These are phyloP conservation scores for Resseliella maxima DNA, from an alignment of 2,888 invertebrate species.

Conservation along the genomic window DNA sequence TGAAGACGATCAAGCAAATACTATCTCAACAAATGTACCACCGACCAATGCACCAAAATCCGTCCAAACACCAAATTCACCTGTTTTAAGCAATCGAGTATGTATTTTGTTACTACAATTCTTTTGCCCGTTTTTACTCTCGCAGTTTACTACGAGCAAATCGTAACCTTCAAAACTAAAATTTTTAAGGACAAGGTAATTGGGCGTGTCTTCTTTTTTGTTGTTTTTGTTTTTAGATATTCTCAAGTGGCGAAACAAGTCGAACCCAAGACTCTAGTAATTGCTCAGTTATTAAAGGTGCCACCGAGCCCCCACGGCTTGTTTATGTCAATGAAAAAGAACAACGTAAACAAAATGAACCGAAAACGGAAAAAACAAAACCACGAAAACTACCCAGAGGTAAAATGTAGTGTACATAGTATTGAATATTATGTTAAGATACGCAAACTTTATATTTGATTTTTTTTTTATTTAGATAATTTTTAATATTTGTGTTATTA, in stretches of 20 bases:
- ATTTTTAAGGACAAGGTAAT: background rate
- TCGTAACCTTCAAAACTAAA: no score
- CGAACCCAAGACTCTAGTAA: conserved; percentile 67
- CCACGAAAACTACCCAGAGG: conserved; percentile 67
- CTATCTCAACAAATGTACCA: conserved; percentile 25
- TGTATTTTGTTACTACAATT: conserved; percentile 53
- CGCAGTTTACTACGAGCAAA: no score
- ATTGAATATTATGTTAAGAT: no score
- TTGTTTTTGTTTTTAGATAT: conserved; percentile 56
- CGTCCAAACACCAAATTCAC: conserved; percentile 64
- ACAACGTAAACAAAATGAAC: conserved; percentile 63
- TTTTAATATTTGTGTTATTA: background rate
- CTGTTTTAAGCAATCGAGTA: conserved; percentile 65
- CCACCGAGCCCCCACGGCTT: conserved; percentile 66
- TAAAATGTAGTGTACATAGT: conserved; percentile 59
- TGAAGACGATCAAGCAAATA: conserved; percentile 64
- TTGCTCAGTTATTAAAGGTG: conserved; percentile 66
- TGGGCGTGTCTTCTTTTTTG: conserved; percentile 23
- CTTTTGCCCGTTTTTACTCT: no score
- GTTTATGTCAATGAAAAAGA: conserved; percentile 65
- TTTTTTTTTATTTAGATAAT: no score
- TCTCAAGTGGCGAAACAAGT: conserved; percentile 65
- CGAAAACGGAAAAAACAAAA: conserved; percentile 65
- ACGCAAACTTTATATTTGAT: background rate
- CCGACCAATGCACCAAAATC: conserved; percentile 51